Evolutionary conservation across 2,888 invertebrate species (phyloP).

Genomic region (Ochropleura leucogaster): DNA sequence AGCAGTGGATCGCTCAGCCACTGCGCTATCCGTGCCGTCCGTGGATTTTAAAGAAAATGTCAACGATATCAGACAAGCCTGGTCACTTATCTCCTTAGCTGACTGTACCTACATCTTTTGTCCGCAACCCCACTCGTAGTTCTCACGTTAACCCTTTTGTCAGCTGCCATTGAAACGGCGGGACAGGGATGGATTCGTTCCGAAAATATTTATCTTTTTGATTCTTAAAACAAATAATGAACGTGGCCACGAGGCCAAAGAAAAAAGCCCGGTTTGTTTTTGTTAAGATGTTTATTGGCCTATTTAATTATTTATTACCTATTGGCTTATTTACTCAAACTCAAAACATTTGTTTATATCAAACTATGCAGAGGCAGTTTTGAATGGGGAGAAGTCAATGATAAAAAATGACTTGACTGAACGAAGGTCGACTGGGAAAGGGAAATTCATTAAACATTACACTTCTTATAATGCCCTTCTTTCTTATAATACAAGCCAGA

Average conservation of each 20-base stretch:
- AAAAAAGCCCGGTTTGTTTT: background rate
- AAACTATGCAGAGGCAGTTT: background rate
- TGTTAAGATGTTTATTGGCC: too few species aligned
- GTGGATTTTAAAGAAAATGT: too few species aligned
- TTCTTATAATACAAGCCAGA: too few species aligned
- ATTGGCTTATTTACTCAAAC: background rate
- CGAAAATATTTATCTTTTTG: background rate
- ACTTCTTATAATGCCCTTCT: too few species aligned
- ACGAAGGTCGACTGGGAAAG: too few species aligned
- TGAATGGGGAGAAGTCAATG: background rate
- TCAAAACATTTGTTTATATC: background rate
- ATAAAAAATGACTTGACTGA: too few species aligned
- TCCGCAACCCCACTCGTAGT: background rate
- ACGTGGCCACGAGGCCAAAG: too few species aligned
- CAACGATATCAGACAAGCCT: too few species aligned
- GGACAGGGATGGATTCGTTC: conserved; percentile 18
- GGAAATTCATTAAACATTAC: too few species aligned
- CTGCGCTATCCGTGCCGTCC: too few species aligned
- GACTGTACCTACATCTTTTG: background rate
- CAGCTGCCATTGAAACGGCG: conserved; percentile 14
- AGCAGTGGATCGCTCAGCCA: too few species aligned
- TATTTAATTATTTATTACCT: background rate
- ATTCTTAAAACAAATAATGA: background rate
- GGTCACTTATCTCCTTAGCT: too few species aligned
- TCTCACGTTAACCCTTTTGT: conserved; percentile 16